Evolutionary conservation across 2,797 vertebrate genomes (phyloP), one percentile per base, ranked within the genome.

Genomic region (Melanotaenia trifasciata): DNA sequence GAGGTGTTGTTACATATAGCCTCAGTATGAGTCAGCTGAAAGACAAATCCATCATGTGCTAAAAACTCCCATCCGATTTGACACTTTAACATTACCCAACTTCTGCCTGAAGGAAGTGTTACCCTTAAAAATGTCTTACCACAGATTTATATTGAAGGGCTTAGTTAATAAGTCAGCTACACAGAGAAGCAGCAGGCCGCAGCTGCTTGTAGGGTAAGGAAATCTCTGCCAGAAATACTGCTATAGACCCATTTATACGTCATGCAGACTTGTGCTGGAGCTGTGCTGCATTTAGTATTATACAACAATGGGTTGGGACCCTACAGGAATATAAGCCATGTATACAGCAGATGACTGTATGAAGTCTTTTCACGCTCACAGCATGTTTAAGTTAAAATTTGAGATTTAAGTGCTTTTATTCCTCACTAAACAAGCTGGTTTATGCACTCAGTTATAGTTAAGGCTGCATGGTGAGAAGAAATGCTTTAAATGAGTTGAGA

Each of bases 31-130:
- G 69, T 84, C 82, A 84, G 79, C 72, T 72, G 18, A 66, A 77
- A 79, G 80, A 84, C 57, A 36, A 78, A 88, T 88, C 79, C 74
- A 86, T 87, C 81, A 78, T 77, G 63, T 74, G 64, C 71, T 83
- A 69, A 83, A 72, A 81, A 80, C 67, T 74, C 50, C 78, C 64
- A 81, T 84, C 66, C 59, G 26, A 72, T 74, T 64, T 85, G 80
- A 82, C 86, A 85, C 72, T 78, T 89, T 78, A 80, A 86, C 87
- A 82, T 78, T 66, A 67, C 70, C 79, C 71, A 76, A 74, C 76
- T 79, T 82, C 72, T 84, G 84, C 88, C 83, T 69, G 78, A 71
- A 89, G 86, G 77, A 74, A 85, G 69, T 24, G 54, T 67, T 80
- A 77, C 75, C 82, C 70, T 85, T 85, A 79, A 82, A 83, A 89